These are phyloP conservation scores for Caenorhabditis sp. DNA, from an alignment of 2,888 invertebrate species.

Conservation along the genomic window DNA sequence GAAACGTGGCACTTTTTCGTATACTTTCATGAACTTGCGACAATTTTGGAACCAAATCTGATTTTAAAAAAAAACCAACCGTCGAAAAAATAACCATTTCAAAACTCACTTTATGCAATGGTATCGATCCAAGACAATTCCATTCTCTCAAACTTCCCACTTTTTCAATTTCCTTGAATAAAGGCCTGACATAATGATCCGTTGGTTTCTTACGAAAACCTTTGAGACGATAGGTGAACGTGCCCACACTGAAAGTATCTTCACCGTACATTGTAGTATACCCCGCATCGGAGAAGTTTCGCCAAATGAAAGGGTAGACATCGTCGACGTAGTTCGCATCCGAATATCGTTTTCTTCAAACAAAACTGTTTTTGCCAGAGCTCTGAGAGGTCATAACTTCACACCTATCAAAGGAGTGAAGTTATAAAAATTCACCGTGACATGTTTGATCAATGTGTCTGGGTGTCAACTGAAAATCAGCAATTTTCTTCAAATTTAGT, in stretches of 20 bases:
- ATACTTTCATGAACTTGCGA: conserved; percentile 76
- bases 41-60: conserved; percentile 71
- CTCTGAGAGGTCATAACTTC: not conserved
- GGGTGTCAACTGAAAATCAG: too few species aligned
- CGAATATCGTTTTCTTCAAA: conserved; percentile 69
- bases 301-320: conserved; percentile 73
- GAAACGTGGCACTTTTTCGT: conserved; percentile 80
- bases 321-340: conserved; percentile 72
- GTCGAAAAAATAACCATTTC: too few species aligned
- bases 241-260: conserved; percentile 82
- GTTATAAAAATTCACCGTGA: too few species aligned
- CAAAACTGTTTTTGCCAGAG: too few species aligned
- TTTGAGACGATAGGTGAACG: conserved; percentile 87
- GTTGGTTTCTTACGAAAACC: conserved; percentile 86
- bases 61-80: too few species aligned
- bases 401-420: too few species aligned
- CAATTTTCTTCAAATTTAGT: too few species aligned
- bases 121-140: conserved; percentile 79
- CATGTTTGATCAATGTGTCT: too few species aligned
- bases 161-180: conserved; percentile 79
- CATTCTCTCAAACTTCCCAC: conserved; percentile 75
- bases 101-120: conserved; percentile 76
- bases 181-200: conserved; percentile 87
- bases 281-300: conserved; percentile 70
- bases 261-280: conserved; percentile 83